Evolutionary conservation across 2,888 invertebrate species (phyloP), one percentile per base, ranked within the genome.

Genomic region (Gibbula magus): DNA sequence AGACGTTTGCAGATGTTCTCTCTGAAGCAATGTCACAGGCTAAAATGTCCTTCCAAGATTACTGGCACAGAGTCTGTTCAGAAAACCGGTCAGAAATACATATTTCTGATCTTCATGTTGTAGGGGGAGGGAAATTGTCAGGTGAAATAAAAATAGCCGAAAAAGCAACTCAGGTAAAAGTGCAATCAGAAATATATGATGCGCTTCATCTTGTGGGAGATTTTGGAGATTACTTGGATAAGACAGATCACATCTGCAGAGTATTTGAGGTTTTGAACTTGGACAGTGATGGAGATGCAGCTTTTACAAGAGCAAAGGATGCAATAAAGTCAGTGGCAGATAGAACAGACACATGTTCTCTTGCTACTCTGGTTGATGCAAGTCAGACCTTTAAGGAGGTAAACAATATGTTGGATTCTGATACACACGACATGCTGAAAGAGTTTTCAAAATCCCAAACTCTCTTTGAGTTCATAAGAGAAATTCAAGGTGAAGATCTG

Each of bases 401-500:
- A 25, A 25, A 45, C 16, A 25, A 51, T 2, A n/a, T 45, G 45
- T 22, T 74, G 51, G 51, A 74, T 22, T 8, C 25, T 25, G 45
- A 74, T 25, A 51, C 51, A 5, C 18, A 22, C 1, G 74, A 45
- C 16, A 51, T 74, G 39, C 25, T 74, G 10, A 39, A 22, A 20
- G 51, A 74, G 25, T 51, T 74, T 52, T 25, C 51, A 20, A 22
- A 74, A 51, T 74, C 25, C 25, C 45, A 81, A 3, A 25, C 77
- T 0, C 77, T 87, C 18, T 29, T 87, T 0, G 73, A 78, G 1
- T 87, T 87, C 75, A 29, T 87, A 3, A 51, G 54, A 22, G 75
- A 77, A 3, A 85, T 87, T 4, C 74, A 83, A 20, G 83, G 85
- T 29, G 87, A 87, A 73, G 87, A 87, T 70, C 81, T 87, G 4